A percentile compares a stretch with the other conserved stretches of the same genome.
Evolutionary conservation across 2,113 vertebrate genomes (phyloP).

Genomic region (Larimichthys polyactis): DNA sequence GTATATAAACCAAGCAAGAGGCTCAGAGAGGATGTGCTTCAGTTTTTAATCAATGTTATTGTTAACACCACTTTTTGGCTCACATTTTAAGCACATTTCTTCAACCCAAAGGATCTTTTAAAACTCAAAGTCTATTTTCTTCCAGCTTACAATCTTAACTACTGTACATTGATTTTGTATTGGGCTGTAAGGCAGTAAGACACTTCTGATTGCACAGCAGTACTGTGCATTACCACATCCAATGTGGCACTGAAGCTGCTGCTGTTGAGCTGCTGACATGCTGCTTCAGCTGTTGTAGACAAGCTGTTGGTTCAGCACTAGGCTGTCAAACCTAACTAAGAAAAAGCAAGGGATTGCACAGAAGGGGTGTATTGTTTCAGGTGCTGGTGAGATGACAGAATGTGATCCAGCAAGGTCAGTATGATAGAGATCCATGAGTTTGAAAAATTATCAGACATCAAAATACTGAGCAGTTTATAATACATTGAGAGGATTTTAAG

Average conservation of each 20-base stretch:
- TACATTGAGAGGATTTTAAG: too few species aligned
- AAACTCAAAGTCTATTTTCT: neutral
- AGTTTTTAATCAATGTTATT: too few species aligned
- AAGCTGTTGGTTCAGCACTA: conserved; percentile 39
- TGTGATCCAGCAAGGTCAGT: neutral
- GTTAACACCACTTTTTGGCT: neutral
- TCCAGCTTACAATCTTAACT: too few species aligned
- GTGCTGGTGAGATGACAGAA: neutral
- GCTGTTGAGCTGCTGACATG: conserved; percentile 10
- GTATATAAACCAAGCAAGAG: too few species aligned
- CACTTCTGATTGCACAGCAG: too few species aligned
- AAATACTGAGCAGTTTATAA: neutral
- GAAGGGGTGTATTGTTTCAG: neutral
- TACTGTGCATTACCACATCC: too few species aligned
- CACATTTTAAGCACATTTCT: neutral
- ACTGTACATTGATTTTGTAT: too few species aligned
- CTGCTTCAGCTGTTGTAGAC: conserved; percentile 34
- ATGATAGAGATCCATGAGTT: neutral
- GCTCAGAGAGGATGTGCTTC: too few species aligned
- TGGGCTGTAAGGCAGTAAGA: too few species aligned
- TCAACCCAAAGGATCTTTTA: conserved; percentile 1
- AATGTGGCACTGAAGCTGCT: neutral
- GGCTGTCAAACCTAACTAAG: conserved; percentile 26
- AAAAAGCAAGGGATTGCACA: neutral
- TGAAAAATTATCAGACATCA: neutral